Evolutionary conservation across 2,113 vertebrate species (phyloP).

Genomic region (Tupaia chinensis): DNA sequence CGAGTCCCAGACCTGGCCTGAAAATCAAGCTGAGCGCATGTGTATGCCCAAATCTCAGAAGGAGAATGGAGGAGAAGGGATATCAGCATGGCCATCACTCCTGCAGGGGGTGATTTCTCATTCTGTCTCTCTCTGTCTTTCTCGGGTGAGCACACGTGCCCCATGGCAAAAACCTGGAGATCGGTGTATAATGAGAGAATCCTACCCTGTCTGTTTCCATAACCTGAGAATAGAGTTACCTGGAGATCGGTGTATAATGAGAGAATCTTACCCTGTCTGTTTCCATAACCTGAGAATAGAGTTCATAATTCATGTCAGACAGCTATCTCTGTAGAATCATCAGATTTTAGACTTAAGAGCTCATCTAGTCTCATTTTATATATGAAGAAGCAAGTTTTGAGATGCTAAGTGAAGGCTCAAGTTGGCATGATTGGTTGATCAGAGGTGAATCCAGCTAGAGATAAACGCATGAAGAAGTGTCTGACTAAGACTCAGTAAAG

Average conservation of each 20-base stretch:
- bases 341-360: conserved; percentile 33
- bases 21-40: no score
- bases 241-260: background rate
- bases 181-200: background rate
- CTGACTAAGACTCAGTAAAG: background rate
- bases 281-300: background rate
- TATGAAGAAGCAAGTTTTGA: background rate
- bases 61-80: no score
- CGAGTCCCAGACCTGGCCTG: no score
- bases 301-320: background rate
- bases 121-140: no score
- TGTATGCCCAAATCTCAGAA: no score
- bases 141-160: no score
- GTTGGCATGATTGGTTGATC: background rate
- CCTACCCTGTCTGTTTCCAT: background rate
- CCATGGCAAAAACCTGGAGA: no score
- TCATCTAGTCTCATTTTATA: background rate
- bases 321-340: background rate
- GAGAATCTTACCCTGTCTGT: background rate
- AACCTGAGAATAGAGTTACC: background rate
- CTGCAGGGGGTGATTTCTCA: no score
- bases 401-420: background rate
- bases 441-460: background rate
- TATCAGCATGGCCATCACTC: no score
- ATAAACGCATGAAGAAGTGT: background rate